Conservation (phyloP, 2,888 invertebrate genomes). For the Plebejus melissa region DNA sequence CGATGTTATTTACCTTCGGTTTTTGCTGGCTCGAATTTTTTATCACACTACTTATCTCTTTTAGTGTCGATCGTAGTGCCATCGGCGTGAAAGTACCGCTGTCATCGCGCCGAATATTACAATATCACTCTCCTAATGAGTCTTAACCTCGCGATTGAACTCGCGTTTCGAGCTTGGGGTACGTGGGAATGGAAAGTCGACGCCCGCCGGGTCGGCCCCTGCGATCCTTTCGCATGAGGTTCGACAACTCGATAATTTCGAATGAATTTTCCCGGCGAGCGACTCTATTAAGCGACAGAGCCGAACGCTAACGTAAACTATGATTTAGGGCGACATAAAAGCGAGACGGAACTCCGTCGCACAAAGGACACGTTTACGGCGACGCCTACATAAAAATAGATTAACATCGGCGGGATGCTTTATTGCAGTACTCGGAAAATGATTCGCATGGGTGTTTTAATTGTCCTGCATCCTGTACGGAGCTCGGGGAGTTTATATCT, state of each 20-base stretch:
- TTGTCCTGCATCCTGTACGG: slow-evolving; percentile 18
- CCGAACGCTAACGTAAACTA: slow-evolving; percentile 35
- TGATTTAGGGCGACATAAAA: slow-evolving; percentile 48
- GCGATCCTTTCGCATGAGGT: slow-evolving; percentile 24
- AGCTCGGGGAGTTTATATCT: neutral
- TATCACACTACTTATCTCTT: slow-evolving; percentile 73
- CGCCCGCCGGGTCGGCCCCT: slow-evolving; percentile 34
- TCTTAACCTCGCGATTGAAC: slow-evolving; percentile 50
- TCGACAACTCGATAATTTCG: slow-evolving; percentile 17
- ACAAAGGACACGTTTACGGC: slow-evolving; percentile 31
- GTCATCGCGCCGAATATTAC: slow-evolving; percentile 63
- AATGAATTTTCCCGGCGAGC: slow-evolving; percentile 17
- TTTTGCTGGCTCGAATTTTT: slow-evolving; percentile 69
- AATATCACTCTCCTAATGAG: slow-evolving; percentile 55
- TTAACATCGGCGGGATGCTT: slow-evolving; percentile 28
- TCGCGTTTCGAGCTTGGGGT: slow-evolving; percentile 43
- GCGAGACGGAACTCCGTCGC: slow-evolving; percentile 42
- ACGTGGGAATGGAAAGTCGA: slow-evolving; percentile 43
- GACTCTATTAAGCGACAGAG: slow-evolving; percentile 27
- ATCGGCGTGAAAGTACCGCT: slow-evolving; percentile 75
- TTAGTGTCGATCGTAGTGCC: slow-evolving; percentile 71
- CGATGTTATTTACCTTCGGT: slow-evolving; percentile 72
- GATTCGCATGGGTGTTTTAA: slow-evolving; percentile 29
- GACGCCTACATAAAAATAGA: slow-evolving; percentile 28
- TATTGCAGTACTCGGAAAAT: slow-evolving; percentile 19